These are phyloP conservation scores for Nomada flava DNA, from an alignment of 2,888 invertebrate species.

Conservation along the genomic window DNA sequence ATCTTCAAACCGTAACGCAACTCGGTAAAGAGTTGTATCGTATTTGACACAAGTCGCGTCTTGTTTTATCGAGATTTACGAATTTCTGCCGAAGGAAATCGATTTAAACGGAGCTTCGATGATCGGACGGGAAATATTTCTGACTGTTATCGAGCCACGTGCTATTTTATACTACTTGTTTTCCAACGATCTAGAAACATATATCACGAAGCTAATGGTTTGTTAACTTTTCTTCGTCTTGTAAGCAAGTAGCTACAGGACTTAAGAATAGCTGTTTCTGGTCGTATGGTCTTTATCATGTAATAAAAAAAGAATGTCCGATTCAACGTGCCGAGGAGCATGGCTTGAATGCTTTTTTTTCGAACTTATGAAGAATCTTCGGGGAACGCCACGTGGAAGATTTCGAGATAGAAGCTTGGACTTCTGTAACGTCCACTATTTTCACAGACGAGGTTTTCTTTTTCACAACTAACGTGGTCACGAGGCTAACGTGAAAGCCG, in stretches of 20 bases:
- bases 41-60: conserved; percentile 7
- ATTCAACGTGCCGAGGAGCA: background rate
- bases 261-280: background rate
- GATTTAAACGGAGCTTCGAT: background rate
- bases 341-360: background rate
- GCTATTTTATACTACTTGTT: background rate
- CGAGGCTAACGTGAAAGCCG: conserved; percentile 29
- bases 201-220: background rate
- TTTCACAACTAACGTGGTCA: conserved; percentile 15
- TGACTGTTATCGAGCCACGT: background rate
- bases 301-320: background rate
- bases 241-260: background rate
- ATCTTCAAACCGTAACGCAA: conserved; percentile 62
- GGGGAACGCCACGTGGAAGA: background rate
- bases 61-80: conserved; percentile 52
- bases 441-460: conserved; percentile 11
- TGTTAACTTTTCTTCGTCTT: background rate
- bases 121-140: background rate
- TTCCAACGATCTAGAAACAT: background rate
- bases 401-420: background rate
- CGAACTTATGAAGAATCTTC: background rate
- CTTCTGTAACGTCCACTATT: background rate
- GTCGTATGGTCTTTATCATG: background rate
- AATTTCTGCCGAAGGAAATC: conserved; percentile 10
- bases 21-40: conserved; percentile 51